Evolutionary conservation across 2,797 vertebrate genomes (phyloP), one percentile per base, ranked within the genome.

Genomic region (Australoheros facetus): DNA sequence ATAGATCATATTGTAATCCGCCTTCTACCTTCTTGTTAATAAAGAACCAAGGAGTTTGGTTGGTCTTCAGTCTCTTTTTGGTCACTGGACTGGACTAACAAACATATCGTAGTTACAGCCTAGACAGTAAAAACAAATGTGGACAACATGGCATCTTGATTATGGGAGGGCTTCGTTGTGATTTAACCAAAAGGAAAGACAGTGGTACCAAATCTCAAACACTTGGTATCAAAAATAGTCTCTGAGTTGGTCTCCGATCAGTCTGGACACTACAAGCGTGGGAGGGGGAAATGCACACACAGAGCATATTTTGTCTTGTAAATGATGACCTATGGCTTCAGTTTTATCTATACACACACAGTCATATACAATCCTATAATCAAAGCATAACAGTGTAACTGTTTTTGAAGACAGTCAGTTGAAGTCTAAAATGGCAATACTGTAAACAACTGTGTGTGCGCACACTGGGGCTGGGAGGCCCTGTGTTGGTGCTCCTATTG

Each of bases 191-290:
- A 83, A 86, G 85, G 87, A 87, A 92, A 92, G 73, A 94, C 90
- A 91, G 56, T 90, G 87, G 94, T 91, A 94, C 94, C 90, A 93
- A 94, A 96, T 94, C 94, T 94, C 93, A 96, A 96, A 95, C 94
- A 95, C 95, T 94, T 95, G 93, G 96, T 98, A 98, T 97, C 96
- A 98, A 98, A 98, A 98, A 98, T 97, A 98, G 96, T 91, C 95
- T 97, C 96, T 83, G 91, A 96, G 96, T 96, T 97, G 96, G 96
- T 97, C 96, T 95, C 95, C 95, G 96, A 96, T 96, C 95, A 96
- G 77, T 89, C 64, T 91, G 89, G 86, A 93, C 88, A 87, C 94
- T 83, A 89, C 73, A 74, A 80, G 71, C 94, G 93, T 95, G 95
- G 95, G n/a, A 92, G 92, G 90, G 93, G 94, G 94, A 93, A 95